Evolutionary conservation across 2,797 vertebrate genomes (phyloP), one percentile per base, ranked within the genome.

Genomic region (Aulostomus chinensis): DNA sequence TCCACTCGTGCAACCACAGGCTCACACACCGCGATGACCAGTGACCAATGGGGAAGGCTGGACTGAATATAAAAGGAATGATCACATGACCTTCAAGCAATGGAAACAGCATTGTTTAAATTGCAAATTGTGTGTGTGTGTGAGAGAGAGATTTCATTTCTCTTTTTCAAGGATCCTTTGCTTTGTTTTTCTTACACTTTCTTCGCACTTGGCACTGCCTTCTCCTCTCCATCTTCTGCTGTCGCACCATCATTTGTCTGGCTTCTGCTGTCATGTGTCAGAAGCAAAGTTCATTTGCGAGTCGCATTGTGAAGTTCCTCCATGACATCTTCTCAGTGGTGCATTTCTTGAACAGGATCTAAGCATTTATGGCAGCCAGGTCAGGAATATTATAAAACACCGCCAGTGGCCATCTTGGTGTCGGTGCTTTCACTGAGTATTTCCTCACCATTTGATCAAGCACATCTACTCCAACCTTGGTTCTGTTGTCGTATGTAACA

Each of bases 121-220:
- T 80, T 85, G 82, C 80, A 81, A 80, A 85, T 87, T n/a, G n/a
- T 8, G 33, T 26, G 8, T 9, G 10, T 31, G 18, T 17, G 13
- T 32, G 14, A n/a, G n/a, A n/a, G n/a, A n/a, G n/a, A n/a, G n/a
- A n/a, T n/a, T n/a, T n/a, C n/a, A n/a, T n/a, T n/a, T n/a, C n/a
- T n/a, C n/a, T n/a, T n/a, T n/a, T n/a, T n/a, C n/a, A n/a, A n/a
- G n/a, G n/a, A n/a, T n/a, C n/a, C n/a, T n/a, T n/a, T n/a, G n/a
- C n/a, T n/a, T n/a, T n/a, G n/a, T n/a, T n/a, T n/a, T n/a, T n/a
- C n/a, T n/a, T n/a, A n/a, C n/a, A n/a, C n/a, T n/a, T n/a, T n/a
- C n/a, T n/a, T n/a, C n/a, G n/a, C n/a, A n/a, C n/a, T n/a, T n/a
- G n/a, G n/a, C n/a, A n/a, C n/a, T n/a, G n/a, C n/a, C n/a, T n/a